Evolutionary conservation across 2,113 vertebrate genomes (phyloP).

Genomic region (Carettochelys insculpta): DNA sequence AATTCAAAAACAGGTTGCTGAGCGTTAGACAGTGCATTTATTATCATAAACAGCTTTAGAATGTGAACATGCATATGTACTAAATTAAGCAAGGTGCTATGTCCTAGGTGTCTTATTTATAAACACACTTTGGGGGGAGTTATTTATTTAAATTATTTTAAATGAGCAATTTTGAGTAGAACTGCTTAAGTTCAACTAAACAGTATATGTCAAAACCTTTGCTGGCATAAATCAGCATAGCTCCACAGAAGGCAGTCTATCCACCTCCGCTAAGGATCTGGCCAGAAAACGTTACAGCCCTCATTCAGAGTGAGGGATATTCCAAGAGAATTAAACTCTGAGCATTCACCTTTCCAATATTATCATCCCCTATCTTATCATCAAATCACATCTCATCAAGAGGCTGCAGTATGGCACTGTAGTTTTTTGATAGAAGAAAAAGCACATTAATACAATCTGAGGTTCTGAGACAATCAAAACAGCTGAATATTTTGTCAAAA

Average conservation of each 20-base stretch:
- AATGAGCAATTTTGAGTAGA: neutral
- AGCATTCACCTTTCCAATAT: neutral
- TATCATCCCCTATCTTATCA: neutral
- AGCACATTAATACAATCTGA: neutral
- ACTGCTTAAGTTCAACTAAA: neutral
- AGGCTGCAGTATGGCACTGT: neutral
- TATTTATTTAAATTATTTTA: neutral
- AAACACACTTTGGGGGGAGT: neutral
- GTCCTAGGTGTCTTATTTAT: constrained; percentile 40
- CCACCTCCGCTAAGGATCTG: neutral
- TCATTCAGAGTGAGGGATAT: neutral
- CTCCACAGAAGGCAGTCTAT: neutral
- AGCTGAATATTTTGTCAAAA: neutral
- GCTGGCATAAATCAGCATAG: neutral
- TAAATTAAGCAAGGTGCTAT: constrained; percentile 29
- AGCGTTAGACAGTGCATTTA: constrained; percentile 25
- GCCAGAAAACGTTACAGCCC: neutral
- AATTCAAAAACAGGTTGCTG: constrained; percentile 51
- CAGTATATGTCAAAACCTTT: neutral
- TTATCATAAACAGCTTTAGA: constrained; percentile 31
- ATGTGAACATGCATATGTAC: neutral
- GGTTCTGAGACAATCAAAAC: neutral
- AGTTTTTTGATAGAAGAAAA: neutral
- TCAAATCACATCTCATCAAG: neutral
- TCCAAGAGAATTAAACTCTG: neutral